Percentiles rank a stretch among this genome's conserved stretches.
These are phyloP conservation scores for Ctenopoma multispine DNA, from an alignment of 2,797 vertebrate genomes.

Conservation along the genomic window DNA sequence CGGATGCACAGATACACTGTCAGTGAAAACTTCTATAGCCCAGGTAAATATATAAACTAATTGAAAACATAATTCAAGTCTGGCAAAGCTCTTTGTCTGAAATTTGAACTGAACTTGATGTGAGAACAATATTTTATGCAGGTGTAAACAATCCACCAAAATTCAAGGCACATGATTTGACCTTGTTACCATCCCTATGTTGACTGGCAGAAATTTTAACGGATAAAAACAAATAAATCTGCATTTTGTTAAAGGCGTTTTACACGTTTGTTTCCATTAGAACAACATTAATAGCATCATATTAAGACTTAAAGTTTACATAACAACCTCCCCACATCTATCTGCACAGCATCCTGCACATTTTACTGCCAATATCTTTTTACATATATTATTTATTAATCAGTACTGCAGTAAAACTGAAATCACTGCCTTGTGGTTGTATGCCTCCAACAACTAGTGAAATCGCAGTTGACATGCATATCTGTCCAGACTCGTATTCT, in stretches of 20 bases:
- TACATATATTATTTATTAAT: too few species aligned
- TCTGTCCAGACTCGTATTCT: too few species aligned
- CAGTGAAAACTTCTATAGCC: constrained; percentile 13
- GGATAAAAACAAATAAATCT: neutral
- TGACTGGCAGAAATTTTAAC: constrained; percentile 14
- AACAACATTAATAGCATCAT: neutral
- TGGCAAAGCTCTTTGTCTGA: neutral
- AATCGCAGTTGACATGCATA: too few species aligned
- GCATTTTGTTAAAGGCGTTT: neutral
- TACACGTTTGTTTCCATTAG: neutral
- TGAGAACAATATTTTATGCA: neutral
- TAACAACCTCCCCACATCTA: neutral
- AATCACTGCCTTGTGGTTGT: too few species aligned
- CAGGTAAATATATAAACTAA: constrained; percentile 25
- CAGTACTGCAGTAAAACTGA: too few species aligned
- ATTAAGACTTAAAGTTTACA: neutral
- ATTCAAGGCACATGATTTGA: constrained; percentile 8
- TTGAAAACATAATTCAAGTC: constrained; percentile 9
- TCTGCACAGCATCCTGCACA: too few species aligned
- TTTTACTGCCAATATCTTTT: too few species aligned
- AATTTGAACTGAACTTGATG: constrained; percentile 8
- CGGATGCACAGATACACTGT: constrained; percentile 9
- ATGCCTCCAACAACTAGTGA: too few species aligned
- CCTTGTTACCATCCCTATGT: neutral
- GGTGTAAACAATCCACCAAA: neutral